Percentiles rank a stretch among this genome's conserved stretches.
These are phyloP conservation scores for Drosophila kurseongensis DNA, from an alignment of 1,140 invertebrate genomes.

Conservation along the genomic window DNA sequence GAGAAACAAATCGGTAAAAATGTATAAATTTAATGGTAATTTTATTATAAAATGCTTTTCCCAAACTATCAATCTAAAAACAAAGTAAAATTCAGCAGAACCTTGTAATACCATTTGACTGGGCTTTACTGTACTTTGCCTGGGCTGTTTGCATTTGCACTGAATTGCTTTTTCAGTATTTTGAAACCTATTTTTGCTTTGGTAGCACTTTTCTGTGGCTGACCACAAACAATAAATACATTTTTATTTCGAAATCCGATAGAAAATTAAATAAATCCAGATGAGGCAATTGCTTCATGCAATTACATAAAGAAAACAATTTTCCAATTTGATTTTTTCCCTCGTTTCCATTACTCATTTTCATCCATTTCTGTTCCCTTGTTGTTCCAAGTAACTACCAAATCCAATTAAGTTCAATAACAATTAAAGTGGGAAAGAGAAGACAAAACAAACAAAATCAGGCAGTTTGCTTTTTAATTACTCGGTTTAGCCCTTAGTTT, in stretches of 20 bases:
- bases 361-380: constrained; percentile 9
- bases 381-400: constrained; percentile 37
- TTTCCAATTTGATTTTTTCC: constrained; percentile 27
- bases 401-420: constrained; percentile 76
- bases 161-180: constrained; percentile 1
- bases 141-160: background rate
- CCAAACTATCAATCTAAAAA: too few relatives aligned
- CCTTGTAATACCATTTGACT: too few relatives aligned
- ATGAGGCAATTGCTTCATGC: constrained; percentile 13
- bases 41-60: too few relatives aligned
- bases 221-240: constrained; percentile 31
- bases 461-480: constrained; percentile 43
- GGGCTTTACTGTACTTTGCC: too few relatives aligned
- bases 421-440: constrained; percentile 28
- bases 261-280: constrained; percentile 19
- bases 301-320: constrained; percentile 49
- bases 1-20: too few relatives aligned
- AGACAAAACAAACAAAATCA: constrained; percentile 40
- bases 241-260: constrained; percentile 40
- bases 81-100: too few relatives aligned
- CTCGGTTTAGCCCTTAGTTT: constrained; percentile 45
- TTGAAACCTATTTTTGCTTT: constrained; percentile 13
- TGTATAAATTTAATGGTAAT: too few relatives aligned
- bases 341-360: constrained; percentile 7
- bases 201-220: constrained; percentile 35